Evolutionary conservation across 2,113 vertebrate genomes (phyloP).

Genomic region (Phyllostomus discolor): DNA sequence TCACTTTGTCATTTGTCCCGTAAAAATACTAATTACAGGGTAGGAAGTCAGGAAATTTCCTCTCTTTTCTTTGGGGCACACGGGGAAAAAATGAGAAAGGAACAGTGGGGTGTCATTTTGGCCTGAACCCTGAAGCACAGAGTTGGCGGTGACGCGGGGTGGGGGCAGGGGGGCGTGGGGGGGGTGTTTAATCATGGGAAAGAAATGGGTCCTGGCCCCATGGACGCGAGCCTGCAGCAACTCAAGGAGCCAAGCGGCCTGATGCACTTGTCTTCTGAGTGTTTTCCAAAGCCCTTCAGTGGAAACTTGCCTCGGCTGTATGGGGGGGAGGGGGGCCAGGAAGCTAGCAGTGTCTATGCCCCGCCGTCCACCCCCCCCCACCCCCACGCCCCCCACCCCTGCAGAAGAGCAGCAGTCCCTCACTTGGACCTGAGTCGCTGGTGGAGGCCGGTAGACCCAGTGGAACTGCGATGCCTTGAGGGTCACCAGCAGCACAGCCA

Average conservation of each 20-base stretch:
- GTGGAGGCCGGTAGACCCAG: background rate
- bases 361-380: too few species aligned
- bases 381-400: too few species aligned
- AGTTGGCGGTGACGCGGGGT: background rate
- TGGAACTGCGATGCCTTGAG: too few species aligned
- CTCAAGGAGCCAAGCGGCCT: background rate
- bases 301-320: background rate
- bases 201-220: background rate
- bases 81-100: background rate
- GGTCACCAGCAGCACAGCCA: background rate
- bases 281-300: background rate
- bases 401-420: background rate
- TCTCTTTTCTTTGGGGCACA: background rate
- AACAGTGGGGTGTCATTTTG: background rate
- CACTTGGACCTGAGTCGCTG: background rate
- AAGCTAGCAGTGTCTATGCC: background rate
- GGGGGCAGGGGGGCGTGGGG: background rate
- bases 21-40: background rate
- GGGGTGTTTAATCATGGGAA: background rate
- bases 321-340: too few species aligned
- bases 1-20: background rate
- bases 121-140: background rate
- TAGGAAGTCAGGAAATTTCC: background rate
- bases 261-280: background rate
- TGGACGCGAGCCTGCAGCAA: background rate